Evolutionary conservation across 2,888 invertebrate species (phyloP).

Genomic region (Metopia argyrocephala): DNA sequence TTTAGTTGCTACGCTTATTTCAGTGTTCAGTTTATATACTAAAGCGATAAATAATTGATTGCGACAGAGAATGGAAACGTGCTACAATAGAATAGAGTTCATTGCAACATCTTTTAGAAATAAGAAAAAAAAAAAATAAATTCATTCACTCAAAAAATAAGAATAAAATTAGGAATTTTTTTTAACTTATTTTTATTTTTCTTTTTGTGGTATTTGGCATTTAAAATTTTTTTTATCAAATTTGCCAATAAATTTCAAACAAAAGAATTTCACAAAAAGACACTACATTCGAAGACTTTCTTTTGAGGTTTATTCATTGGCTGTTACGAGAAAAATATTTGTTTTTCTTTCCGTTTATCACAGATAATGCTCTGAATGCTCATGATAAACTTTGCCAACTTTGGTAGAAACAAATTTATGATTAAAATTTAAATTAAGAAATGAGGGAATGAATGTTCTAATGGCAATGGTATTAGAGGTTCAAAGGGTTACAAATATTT

Average conservation of each 20-base stretch:
- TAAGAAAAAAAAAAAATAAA: constrained; percentile 21
- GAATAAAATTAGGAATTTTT: not conserved
- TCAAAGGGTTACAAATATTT: not conserved
- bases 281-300: no score
- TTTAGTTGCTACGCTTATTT: constrained; percentile 17
- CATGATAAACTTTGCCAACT: not conserved
- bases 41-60: not conserved
- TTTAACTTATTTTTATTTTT: not conserved
- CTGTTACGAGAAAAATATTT: not conserved
- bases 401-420: not conserved
- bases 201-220: constrained; percentile 36
- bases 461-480: not conserved
- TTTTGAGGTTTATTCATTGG: not conserved
- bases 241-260: constrained; percentile 46
- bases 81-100: constrained; percentile 30
- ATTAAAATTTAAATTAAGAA: not conserved
- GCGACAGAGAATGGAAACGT: constrained; percentile 28
- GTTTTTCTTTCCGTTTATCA: not conserved
- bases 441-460: not conserved
- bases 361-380: not conserved
- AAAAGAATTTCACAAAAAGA: constrained; percentile 36
- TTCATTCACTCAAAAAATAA: constrained; percentile 52
- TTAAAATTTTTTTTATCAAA: constrained; percentile 24
- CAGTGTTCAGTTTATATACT: not conserved
- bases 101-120: constrained; percentile 40